Evolutionary conservation across 2,797 vertebrate species (phyloP), one percentile per base, ranked within the genome.

Genomic region (Echiichthys vipera): DNA sequence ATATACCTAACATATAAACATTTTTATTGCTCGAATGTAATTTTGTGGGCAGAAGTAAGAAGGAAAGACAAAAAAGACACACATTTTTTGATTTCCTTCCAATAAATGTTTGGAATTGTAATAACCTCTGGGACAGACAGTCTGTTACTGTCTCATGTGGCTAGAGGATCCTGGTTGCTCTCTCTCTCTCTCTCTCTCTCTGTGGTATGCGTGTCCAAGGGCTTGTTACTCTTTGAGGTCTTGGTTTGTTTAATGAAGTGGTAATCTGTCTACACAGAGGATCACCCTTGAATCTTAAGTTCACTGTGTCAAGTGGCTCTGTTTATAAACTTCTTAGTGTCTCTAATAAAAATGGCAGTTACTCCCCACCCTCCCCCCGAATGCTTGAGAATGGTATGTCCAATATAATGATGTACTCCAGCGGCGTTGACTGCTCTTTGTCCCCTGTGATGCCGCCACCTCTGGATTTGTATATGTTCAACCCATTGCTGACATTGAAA

Each of bases 231-330:
- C 58, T 91, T 88, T 88, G 72, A 90, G 91, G 76, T 86, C 83
- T 89, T 77, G 66, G 69, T 79, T 92, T 90, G 81, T 93, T 92
- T 91, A 92, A 92, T 86, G 85, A 91, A 90, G 90, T 91, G 91
- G 93, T 92, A 91, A 92, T 93, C 84, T 92, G 92, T 92, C 90
- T 90, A 92, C 90, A 92, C 75, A 71, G 79, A 93, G 83, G 77
- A 88, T 91, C 82, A 76, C 83, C 83, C 81, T 83, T 47, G 50
- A 85, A 84, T 86, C 80, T 69, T 4, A 73, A 76, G 85, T 87
- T 91, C 88, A 86, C 83, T 77, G 71, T 85, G 90, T 87, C 84
- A 91, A 87, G 79, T 77, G 70, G 51, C 77, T 84, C 80, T 55
- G 84, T 85, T 89, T 84, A 84, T 74, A 83, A 88, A 89, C 84